phyloP scores from a whole-genome alignment of 2,797 vertebrate species.

The Limnodromus scolopaceus region DNA sequence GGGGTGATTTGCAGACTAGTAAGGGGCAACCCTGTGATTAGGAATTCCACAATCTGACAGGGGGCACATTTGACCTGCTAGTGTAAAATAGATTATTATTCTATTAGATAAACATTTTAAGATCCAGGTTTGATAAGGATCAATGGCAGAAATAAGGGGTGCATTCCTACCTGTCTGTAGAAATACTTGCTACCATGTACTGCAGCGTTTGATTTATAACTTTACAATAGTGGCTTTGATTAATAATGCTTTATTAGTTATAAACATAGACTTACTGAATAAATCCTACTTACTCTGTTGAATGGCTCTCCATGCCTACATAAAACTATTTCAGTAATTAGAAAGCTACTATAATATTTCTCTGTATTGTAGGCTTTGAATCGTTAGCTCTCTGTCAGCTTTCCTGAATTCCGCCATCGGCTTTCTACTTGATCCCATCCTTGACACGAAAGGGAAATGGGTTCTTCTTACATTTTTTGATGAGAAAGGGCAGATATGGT shows the following conservation, averaged over 20 bases:
- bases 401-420: not conserved
- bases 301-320: not conserved
- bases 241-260: slow-evolving; percentile 56
- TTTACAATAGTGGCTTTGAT: slow-evolving; percentile 60
- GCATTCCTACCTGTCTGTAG: not conserved
- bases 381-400: not conserved
- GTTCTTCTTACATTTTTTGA: not conserved
- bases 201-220: not conserved
- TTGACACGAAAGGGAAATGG: not conserved
- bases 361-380: not conserved
- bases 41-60: slow-evolving; percentile 43
- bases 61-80: slow-evolving; percentile 32
- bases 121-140: not conserved
- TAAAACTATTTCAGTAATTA: slow-evolving; percentile 55
- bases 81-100: slow-evolving; percentile 23
- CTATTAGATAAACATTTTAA: not conserved
- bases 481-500: not conserved
- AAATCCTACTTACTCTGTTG: slow-evolving; percentile 49
- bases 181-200: not conserved
- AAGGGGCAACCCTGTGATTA: slow-evolving; percentile 40
- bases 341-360: slow-evolving; percentile 29
- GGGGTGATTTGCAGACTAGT: slow-evolving; percentile 44
- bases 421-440: not conserved
- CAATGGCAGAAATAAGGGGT: not conserved
- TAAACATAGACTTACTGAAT: slow-evolving; percentile 29